These are phyloP conservation scores for western clawed frog (Xenopus tropicalis) DNA, from an alignment of 2,113 vertebrate genomes.

Conservation along the genomic window UCB_Xtro_10.0 CM004443.2:57956001-57956500, in stretches of 20 bases:
- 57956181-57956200: too few species aligned
- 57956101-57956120: too few species aligned
- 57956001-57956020: too few species aligned
- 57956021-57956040: too few species aligned
- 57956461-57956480: conserved; percentile 19
- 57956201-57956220: too few species aligned
- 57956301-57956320: conserved; percentile 20
- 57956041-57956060: too few species aligned
- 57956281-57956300: neutral
- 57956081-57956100: too few species aligned
- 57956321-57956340: conserved; percentile 3
- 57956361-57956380: neutral
- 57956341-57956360: neutral
- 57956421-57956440: conserved; percentile 35
- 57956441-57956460: neutral
- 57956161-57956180: too few species aligned
- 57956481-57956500: neutral
- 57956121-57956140: too few species aligned
- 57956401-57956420: conserved; percentile 12
- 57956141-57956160: too few species aligned
- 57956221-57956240: neutral
- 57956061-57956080: too few species aligned
- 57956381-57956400: neutral
- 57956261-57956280: neutral
- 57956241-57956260: neutral